Evolutionary conservation across 2,113 vertebrate species (phyloP), one percentile per base, ranked within the genome.

Genomic region (Chrysochloris asiatica): DNA sequence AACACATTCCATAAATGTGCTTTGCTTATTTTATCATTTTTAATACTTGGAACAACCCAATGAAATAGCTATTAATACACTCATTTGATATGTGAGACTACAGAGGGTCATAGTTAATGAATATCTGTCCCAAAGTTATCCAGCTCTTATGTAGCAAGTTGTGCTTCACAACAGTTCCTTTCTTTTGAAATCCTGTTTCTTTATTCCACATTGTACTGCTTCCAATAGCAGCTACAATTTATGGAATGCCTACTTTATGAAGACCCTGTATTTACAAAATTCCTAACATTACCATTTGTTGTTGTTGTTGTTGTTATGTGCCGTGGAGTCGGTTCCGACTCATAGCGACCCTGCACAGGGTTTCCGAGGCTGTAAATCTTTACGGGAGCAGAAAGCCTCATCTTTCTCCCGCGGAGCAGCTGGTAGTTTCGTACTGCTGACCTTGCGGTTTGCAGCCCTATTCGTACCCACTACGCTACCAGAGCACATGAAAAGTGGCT

Each of bases 1-100:
- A n/a, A n/a, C n/a, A n/a, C n/a, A 22, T 56, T 76, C 22, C 59
- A 75, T 14, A 61, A 36, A 78, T 72, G 4, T 1, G 28, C 8
- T 87, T 91, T 80, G 22, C 11, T 65, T 93, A 61, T 72, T 83
- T 77, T 19, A 21, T 77, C 7, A 26, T 90, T 6, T 50, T 92
- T 89, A 65, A 36, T 88, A 47, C 22, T 76, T 81, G 28, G 13
- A 83, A 47, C 0, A 59, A 45, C 3, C 14, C 72, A 67, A 67
- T 48, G 33, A 80, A 88, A 83, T 76, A 8, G 83, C 77, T 65
- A 76, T 78, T 75, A 72, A 50, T 65, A 33, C 45, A 41, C 0
- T 21, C 8, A 17, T 61, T 73, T 84, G 24, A 63, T 30, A 63
- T 38, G 0, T 33, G 50, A 72, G 4, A 33, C 22, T 73, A 56